These are phyloP conservation scores for Poecilia latipinna DNA, from an alignment of 2,113 vertebrate genomes.

Conservation along the genomic window DNA sequence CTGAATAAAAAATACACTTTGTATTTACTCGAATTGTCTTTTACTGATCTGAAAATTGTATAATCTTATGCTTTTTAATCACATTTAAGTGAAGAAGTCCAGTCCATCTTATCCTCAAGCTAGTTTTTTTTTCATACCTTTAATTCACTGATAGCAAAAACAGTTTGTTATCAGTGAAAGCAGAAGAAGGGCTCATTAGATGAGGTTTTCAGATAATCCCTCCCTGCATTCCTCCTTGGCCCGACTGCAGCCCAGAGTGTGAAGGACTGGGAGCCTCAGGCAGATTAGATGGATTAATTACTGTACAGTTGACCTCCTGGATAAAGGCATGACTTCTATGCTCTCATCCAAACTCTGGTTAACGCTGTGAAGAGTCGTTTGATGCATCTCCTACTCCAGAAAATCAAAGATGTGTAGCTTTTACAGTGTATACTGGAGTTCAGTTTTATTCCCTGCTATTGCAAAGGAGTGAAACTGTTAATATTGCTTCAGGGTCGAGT, in stretches of 20 bases:
- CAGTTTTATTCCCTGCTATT: too few relatives aligned
- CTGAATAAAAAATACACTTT: too few relatives aligned
- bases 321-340: not conserved
- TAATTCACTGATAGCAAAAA: constrained; percentile 26
- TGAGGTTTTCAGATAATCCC: constrained; percentile 63
- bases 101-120: constrained; percentile 11
- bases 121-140: constrained; percentile 24
- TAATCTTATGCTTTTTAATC: too few relatives aligned
- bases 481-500: not conserved
- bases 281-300: constrained; percentile 30
- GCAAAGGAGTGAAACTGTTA: constrained; percentile 10
- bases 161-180: constrained; percentile 26
- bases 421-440: not conserved
- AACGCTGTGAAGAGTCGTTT: not conserved
- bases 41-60: too few relatives aligned
- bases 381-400: not conserved
- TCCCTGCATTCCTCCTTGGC: constrained; percentile 44
- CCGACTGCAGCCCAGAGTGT: constrained; percentile 17
- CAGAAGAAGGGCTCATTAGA: constrained; percentile 41
- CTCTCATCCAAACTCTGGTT: not conserved
- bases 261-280: constrained; percentile 30
- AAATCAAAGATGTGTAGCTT: not conserved
- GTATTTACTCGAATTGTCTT: too few relatives aligned
- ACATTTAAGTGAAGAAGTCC: too few relatives aligned
- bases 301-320: constrained; percentile 3